Base-by-base conservation (phyloP, 92 coral and sea anemone genomes). In the Virgularia gustaviana region DNA sequence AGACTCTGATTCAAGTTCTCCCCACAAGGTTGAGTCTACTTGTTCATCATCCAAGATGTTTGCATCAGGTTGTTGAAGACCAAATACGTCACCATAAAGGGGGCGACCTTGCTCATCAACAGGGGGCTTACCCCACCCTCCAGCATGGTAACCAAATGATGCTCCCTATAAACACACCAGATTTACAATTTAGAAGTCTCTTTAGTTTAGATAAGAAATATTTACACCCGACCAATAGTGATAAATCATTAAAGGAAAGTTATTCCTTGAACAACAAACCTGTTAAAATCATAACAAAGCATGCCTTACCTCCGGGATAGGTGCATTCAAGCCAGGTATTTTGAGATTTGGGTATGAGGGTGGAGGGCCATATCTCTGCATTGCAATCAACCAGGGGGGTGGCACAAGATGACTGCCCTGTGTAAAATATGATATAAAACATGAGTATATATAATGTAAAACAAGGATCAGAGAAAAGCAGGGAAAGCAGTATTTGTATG, bases 111-210 rank as follows among this genome's bases (percentile, higher is more conserved):
- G 89, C 73, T 94, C 99, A 58, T 94, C 99, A 33, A 94, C 99
- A 5, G 99, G 99, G 34, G 99, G 99, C 64, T 94, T 94, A 7
- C 99, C 99, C 99, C 99, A 94, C 31, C 99, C 96, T 29, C 99
- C 99, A 0, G 99, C 96, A 41, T 94, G 99, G 82, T 94, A 94
- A 55, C 99, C 99, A 71, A 94, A 94, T 10, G 99, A 77, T 22
- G 99, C 99, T 33, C 99, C 99, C 88, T 89, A 62, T 27, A 53
- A 10, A 45, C 24, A 30, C 9, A 47, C 4, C n/a, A n/a, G n/a
- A n/a, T n/a, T n/a, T n/a, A n/a, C n/a, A n/a, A n/a, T n/a, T n/a
- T n/a, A n/a, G n/a, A n/a, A n/a, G n/a, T n/a, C n/a, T n/a, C n/a
- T n/a, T n/a, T n/a, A n/a, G n/a, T n/a, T n/a, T n/a, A n/a, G n/a